phyloP scores from a whole-genome alignment of 2,113 vertebrate species.

The Gallinago jamesoni region DNA sequence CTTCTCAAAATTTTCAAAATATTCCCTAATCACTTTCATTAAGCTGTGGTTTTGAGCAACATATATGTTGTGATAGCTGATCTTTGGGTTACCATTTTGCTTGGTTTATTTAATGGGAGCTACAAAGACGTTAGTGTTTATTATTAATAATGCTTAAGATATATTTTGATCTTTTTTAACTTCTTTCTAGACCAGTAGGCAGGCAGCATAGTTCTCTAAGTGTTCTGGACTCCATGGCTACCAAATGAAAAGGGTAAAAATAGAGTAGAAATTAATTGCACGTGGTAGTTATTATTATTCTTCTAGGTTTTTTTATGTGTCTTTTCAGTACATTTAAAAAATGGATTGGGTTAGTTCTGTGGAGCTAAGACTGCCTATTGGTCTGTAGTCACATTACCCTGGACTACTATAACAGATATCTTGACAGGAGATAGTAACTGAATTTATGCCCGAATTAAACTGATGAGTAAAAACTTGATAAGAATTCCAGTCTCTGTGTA shows the following conservation, averaged over 20 bases:
- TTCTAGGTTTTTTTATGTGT: background rate
- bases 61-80: background rate
- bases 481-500: background rate
- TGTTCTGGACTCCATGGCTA: background rate
- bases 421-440: background rate
- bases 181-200: background rate
- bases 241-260: background rate
- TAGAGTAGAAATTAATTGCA: background rate
- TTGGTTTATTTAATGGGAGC: background rate
- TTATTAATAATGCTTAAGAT: background rate
- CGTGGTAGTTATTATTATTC: background rate
- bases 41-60: background rate
- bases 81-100: background rate
- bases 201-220: background rate
- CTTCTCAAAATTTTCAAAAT: background rate
- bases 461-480: conserved; percentile 24
- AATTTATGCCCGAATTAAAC: conserved; percentile 43
- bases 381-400: background rate
- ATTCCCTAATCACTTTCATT: background rate
- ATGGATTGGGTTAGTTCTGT: background rate
- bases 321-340: conserved; percentile 35
- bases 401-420: conserved; percentile 30
- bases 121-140: background rate
- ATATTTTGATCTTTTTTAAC: background rate
- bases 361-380: background rate